A percentile compares a stretch with the other conserved stretches of the same genome.
These are phyloP conservation scores for Liodrosophila aerea DNA, from an alignment of 2,888 invertebrate species.

Conservation along the genomic window DNA sequence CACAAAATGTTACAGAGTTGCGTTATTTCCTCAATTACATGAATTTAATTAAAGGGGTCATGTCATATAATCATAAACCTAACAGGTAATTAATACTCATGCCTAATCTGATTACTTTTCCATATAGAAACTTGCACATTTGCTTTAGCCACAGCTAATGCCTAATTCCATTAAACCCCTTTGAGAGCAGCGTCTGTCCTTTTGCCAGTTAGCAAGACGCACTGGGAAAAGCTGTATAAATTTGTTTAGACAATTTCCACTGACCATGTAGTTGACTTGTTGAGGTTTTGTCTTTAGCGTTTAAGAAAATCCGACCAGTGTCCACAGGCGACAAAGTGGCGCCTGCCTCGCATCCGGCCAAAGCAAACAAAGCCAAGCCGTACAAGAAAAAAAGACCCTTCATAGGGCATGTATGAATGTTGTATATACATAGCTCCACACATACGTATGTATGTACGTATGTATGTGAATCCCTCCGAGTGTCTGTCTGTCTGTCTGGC, in stretches of 20 bases:
- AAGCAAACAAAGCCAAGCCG: conserved; percentile 31
- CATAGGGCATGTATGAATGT: neutral
- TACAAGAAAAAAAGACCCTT: conserved; percentile 8
- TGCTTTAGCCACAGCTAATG: neutral
- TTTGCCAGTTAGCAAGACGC: neutral
- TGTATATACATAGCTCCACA: neutral
- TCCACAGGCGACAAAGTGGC: conserved; percentile 52
- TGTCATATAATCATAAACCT: too few species aligned
- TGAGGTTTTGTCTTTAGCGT: conserved; percentile 20
- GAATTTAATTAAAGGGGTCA: too few species aligned
- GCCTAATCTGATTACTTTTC: too few species aligned
- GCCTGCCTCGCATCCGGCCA: conserved; percentile 34
- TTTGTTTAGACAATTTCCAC: conserved; percentile 32
- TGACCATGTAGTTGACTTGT: conserved; percentile 6
- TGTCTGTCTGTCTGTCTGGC: conserved; percentile 41
- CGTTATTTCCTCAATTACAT: too few species aligned
- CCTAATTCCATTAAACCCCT: conserved; percentile 19
- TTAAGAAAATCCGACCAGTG: conserved; percentile 26
- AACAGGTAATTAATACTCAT: too few species aligned
- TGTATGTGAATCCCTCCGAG: conserved; percentile 34
- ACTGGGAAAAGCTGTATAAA: conserved; percentile 3
- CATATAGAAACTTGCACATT: too few species aligned
- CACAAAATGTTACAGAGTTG: too few species aligned
- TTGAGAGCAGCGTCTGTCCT: too few species aligned
- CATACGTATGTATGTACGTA: neutral